Base-by-base conservation (phyloP, 2,888 invertebrate species). In the Xanthia icteritia region DNA sequence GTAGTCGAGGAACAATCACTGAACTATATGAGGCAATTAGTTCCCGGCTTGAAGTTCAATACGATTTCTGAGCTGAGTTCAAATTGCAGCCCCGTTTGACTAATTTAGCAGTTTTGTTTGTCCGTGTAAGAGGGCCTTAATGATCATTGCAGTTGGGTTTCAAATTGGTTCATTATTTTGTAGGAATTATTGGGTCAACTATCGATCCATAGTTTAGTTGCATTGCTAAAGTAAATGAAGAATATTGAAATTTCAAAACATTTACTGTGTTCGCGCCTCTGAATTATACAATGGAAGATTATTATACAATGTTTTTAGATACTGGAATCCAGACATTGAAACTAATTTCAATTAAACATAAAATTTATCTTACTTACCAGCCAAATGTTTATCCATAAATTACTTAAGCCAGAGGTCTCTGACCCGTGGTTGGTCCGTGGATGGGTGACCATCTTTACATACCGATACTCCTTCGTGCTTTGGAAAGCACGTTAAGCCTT, bases 311-410 rank as follows among this genome's bases (percentile, higher is more conserved):
- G 17, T 60, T 61, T 54, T 17, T 20, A 54, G 9, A 27, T 54
- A 45, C 23, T 76, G 5, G 13, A 63, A 68, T 36, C 8, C 17
- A 76, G 20, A 42, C 5, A 36, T 20, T 42, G 39, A 63, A 56
- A 56, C 11, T 20, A 51, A 70, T 70, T 70, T 71, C 13, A 77
- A 77, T 42, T 42, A 65, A 51, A 42, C 13, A 4, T 71, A 23
- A 56, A 70, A 77, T 69, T 56, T 31, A 77, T 42, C 6, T 54
- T 1, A 23, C 15, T 58, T 8, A 31, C 5, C 15, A 4, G 42
- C 68, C 82, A 80, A 64, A 75, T 68, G 68, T 60, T 75, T 58
- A 45, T 64, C 20, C 15, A 67, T 81, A 58, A 67, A 73, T 63
- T 56, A 56, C 61, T 42, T 27, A 13, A 58, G 36, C 3, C 20